Evolutionary conservation across 2,888 invertebrate species (phyloP), one percentile per base, ranked within the genome.

Genomic region (Aelia acuminata): DNA sequence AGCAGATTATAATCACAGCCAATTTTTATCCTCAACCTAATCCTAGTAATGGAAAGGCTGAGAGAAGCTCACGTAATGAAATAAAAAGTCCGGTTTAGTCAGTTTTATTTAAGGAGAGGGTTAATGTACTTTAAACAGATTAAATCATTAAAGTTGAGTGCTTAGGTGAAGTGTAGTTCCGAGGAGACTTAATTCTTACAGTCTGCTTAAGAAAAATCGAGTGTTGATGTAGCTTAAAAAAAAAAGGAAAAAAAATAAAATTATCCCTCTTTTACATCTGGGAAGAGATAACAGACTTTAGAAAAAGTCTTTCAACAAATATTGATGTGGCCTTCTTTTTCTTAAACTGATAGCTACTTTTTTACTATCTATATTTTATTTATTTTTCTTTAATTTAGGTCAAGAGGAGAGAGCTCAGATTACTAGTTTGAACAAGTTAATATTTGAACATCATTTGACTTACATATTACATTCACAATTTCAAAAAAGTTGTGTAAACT

Each of bases 21-120:
- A 80, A 80, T 80, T 80, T 80, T 43, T 47, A 39, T 47, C 43
- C 80, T 18, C 20, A 4, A 43, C 39, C 43, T 80, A 80, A 80
- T 80, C 43, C 80, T 80, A 80, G 80, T 80, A 80, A 80, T 80
- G 80, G 80, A 80, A 80, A 20, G n/a, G 43, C 43, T n/a, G n/a
- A 80, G 80, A n/a, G 43, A 47, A n/a, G 43, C 3, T 8, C 43
- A 80, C 22, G 39, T 80, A 80, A 80, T 80, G 80, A 47, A 80
- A 80, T 80, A 80, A 80, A 80, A 80, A 80, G 80, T 80, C 80
- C n/a, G 80, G 39, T 80, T 80, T 47, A 80, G 80, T n/a, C 80
- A 80, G 43, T 80, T 80, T 80, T 80, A 80, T 80, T 80, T 43
- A 80, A 31, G 80, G n/a, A 43, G 80, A 80, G 80, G 80, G 80